Percentiles rank a stretch among this genome's conserved stretches.
Conservation (phyloP, 2,113 vertebrate species). For the Neolamprologus caudopunctatus region DNA sequence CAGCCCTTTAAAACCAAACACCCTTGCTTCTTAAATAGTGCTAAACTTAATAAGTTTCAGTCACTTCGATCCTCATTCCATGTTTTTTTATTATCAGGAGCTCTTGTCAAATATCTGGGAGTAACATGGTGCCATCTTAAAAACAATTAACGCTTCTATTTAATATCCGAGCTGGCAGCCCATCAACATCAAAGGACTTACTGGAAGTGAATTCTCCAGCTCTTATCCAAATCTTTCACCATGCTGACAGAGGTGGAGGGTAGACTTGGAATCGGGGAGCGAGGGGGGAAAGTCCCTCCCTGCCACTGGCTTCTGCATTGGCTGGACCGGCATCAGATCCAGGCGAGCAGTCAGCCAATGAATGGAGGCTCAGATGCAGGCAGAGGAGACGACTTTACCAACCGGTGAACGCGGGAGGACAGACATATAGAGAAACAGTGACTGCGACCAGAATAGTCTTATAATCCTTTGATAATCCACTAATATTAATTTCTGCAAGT, state of each 20-base stretch:
- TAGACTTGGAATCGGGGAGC: background rate
- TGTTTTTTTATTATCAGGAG: background rate
- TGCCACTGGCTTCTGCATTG: constrained; percentile 8
- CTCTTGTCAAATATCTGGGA: background rate
- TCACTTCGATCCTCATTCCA: background rate
- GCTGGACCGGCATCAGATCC: constrained; percentile 28
- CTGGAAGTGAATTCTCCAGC: constrained; percentile 46
- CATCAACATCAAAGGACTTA: constrained; percentile 27
- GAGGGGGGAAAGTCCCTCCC: constrained; percentile 32
- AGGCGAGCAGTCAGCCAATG: constrained; percentile 45
- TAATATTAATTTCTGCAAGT: background rate
- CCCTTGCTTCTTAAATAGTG: background rate
- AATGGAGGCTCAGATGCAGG: constrained; percentile 23
- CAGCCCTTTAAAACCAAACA: background rate
- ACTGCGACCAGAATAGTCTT: background rate
- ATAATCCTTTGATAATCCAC: background rate
- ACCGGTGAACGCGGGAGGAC: background rate
- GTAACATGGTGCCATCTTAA: background rate
- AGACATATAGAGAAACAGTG: background rate
- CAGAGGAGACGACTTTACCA: background rate
- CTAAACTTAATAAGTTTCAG: background rate
- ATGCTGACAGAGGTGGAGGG: constrained; percentile 41
- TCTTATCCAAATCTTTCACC: constrained; percentile 57
- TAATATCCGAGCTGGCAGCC: background rate
- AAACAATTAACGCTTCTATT: background rate